Evolutionary conservation across 2,797 vertebrate species (phyloP), one percentile per base, ranked within the genome.

Genomic region (Odontamblyopus rebecca): DNA sequence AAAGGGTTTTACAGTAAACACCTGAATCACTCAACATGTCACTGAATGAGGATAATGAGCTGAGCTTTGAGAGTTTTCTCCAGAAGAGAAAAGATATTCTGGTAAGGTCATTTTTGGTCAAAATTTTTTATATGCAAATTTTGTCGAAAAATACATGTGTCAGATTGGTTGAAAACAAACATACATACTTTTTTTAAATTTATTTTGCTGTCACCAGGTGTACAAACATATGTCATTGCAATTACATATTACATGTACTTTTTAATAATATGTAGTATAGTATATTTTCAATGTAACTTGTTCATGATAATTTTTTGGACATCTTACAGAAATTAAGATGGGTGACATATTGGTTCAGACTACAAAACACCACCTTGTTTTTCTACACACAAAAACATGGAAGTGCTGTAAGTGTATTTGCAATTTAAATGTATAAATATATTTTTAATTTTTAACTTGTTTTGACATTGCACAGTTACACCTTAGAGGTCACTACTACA

Each of bases 1-100:
- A 13, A 23, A 6, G 3, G 35, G 18, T 63, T 54, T 12, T 0
- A 41, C 11, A 38, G 5, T 30, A 19, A 35, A 63, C 68, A 32
- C 1, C n/a, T 13, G 2, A 4, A n/a, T 41, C 9, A 5, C 50
- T 11, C 19, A 81, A 62, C 76, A 93, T 94, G 93, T 91, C 90
- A 15, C 41, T 69, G 0, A 77, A 80, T 29, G 68, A 38, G 35
- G 68, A 79, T 29, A 29, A 32, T 0, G 65, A 50, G 23, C 13
- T 91, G 6, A 15, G 89, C 30, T 90, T 91, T 41, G 93, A 94
- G 74, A 87, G 94, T 16, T 94, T 92, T 76, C 73, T 95, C 18
- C 89, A 92, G 79, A 95, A 95, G 81, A 89, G 93, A 69, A 94
- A 93, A 85, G 92, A 94, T 48, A 93, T 69, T 32, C 71, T 94